Conservation (phyloP, 2,888 invertebrate species). For the Conchocele bisecta region DNA sequence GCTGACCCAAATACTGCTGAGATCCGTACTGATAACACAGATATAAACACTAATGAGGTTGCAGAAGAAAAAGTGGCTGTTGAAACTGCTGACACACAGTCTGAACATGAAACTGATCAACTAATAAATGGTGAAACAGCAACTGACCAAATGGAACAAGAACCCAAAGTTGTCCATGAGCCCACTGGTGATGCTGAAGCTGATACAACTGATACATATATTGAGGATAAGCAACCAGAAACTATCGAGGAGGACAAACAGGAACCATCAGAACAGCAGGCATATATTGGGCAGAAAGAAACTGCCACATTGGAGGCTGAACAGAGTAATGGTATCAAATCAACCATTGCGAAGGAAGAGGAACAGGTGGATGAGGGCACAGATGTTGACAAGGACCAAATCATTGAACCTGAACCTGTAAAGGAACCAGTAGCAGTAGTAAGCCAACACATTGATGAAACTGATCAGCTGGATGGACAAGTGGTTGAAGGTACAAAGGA, state of each 20-base stretch:
- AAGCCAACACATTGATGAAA: too few relatives aligned
- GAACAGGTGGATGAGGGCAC: neutral
- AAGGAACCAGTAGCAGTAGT: too few relatives aligned
- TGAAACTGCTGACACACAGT: neutral
- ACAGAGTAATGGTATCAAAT: too few relatives aligned
- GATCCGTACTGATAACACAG: neutral
- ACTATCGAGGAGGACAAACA: too few relatives aligned
- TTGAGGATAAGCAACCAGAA: too few relatives aligned
- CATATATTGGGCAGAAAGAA: too few relatives aligned
- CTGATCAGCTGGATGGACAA: too few relatives aligned
- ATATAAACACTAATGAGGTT: neutral
- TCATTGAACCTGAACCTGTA: neutral
- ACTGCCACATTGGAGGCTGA: too few relatives aligned
- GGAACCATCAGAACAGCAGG: too few relatives aligned
- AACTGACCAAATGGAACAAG: neutral
- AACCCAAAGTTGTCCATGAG: neutral
- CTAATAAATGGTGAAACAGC: too few relatives aligned
- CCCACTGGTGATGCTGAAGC: neutral
- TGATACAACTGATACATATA: neutral
- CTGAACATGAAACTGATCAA: neutral
- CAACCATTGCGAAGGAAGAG: constrained; percentile 8
- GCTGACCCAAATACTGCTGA: neutral
- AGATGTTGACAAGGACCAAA: neutral
- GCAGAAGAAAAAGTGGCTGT: neutral
- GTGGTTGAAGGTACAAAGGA: too few relatives aligned